A percentile compares a stretch with the other conserved stretches of the same genome.
Conservation (phyloP, 2,113 vertebrate genomes). For the Myotis yumanensis region DNA sequence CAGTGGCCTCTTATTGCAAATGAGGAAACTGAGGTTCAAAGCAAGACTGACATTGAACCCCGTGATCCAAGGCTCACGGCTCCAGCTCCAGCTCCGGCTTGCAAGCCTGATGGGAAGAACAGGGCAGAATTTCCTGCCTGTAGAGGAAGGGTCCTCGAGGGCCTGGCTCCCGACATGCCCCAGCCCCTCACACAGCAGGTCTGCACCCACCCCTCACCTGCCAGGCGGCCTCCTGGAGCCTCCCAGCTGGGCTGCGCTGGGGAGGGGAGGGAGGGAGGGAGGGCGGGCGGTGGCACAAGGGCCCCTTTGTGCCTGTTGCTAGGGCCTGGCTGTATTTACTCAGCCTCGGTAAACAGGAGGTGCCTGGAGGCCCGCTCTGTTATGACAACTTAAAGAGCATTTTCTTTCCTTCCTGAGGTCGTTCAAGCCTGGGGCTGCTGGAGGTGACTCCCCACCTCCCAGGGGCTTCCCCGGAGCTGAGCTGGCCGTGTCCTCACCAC, state of each 20-base stretch:
- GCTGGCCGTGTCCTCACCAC: background rate
- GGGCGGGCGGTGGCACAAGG: background rate
- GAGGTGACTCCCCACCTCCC: background rate
- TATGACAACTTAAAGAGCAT: conserved; percentile 46
- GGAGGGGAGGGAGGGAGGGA: background rate
- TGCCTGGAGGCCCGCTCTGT: conserved; percentile 61
- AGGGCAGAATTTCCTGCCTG: background rate
- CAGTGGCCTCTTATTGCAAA: background rate
- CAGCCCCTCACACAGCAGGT: background rate
- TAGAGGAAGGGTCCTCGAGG: rapidly evolving
- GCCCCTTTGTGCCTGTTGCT: conserved; percentile 73
- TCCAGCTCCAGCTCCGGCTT: background rate
- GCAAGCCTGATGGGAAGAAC: background rate
- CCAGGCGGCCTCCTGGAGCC: background rate
- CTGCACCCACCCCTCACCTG: background rate
- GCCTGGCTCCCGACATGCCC: rapidly evolving
- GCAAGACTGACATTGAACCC: rapidly evolving
- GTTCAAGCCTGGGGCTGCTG: no score
- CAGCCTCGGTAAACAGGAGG: conserved; percentile 71
- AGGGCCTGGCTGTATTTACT: conserved; percentile 69
- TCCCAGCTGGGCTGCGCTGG: background rate
- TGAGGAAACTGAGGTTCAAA: background rate
- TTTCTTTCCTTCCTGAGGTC: conserved; percentile 14
- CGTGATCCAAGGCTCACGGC: background rate
- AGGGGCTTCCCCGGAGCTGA: background rate